Percentiles rank a stretch among this genome's conserved stretches.
phyloP scores from a whole-genome alignment of 1,140 invertebrate species.

The Cataglyphis hispanica region DNA sequence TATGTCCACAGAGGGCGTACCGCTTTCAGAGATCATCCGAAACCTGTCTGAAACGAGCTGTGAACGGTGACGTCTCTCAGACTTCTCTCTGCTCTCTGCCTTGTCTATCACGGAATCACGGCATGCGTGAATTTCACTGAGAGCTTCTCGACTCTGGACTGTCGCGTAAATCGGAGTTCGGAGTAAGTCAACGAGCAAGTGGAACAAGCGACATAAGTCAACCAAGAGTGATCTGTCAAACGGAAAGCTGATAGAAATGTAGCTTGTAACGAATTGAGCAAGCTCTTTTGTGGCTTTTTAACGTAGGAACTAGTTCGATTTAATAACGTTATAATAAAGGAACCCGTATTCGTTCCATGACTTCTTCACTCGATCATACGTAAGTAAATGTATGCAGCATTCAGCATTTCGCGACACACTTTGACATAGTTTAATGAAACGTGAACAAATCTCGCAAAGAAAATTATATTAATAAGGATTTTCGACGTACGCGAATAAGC shows the following conservation, averaged over 20 bases:
- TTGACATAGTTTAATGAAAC: too few relatives aligned
- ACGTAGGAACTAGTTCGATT: neutral
- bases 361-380: conserved; percentile 83
- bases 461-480: neutral
- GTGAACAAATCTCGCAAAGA: neutral
- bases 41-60: too few relatives aligned
- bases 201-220: neutral
- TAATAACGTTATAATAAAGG: conserved; percentile 25
- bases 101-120: neutral
- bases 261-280: neutral
- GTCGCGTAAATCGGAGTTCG: conserved; percentile 8
- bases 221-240: neutral
- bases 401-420: neutral
- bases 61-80: too few relatives aligned
- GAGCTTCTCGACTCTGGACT: neutral
- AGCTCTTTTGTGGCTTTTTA: neutral
- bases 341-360: conserved; percentile 81
- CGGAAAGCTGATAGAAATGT: conserved; percentile 15
- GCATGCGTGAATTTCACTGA: neutral
- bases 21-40: too few relatives aligned
- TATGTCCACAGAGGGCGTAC: too few relatives aligned
- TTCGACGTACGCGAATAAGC: neutral
- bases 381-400: conserved; percentile 74
- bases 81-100: too few relatives aligned
- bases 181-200: neutral